phyloP scores from a whole-genome alignment of 1,140 invertebrate genomes.

The Meloidogyne chitwoodi region DNA sequence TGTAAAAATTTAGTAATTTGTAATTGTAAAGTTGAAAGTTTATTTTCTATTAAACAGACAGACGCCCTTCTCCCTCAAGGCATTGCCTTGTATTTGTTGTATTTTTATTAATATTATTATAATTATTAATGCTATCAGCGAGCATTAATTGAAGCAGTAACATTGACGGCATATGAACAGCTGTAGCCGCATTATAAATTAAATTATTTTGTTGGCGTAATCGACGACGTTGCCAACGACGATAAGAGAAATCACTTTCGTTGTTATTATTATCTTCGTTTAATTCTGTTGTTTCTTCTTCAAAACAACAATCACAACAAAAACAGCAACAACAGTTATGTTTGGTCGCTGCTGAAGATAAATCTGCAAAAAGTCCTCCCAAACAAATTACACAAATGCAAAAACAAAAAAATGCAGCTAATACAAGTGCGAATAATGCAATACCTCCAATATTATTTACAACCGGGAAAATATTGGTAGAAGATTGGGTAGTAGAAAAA shows the following conservation, averaged over 20 bases:
- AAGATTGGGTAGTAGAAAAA: neutral
- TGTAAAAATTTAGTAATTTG: too few species aligned
- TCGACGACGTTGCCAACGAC: neutral
- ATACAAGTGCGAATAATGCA: conserved; percentile 38
- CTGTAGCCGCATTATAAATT: neutral
- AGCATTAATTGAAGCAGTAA: neutral
- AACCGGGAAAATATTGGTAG: neutral
- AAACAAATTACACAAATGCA: conserved; percentile 53
- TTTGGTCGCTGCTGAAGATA: neutral
- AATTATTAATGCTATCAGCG: neutral
- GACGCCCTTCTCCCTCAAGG: neutral
- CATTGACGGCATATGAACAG: neutral
- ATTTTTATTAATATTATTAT: neutral
- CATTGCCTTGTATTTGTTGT: neutral
- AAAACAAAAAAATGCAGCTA: conserved; percentile 54
- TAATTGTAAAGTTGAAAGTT: neutral
- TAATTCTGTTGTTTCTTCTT: neutral
- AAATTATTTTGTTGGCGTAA: neutral
- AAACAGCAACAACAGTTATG: neutral
- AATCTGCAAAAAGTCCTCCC: conserved; percentile 45
- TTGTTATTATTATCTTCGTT: neutral
- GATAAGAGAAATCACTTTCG: neutral
- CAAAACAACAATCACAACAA: neutral
- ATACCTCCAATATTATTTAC: neutral
- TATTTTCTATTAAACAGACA: neutral